Base-by-base conservation (phyloP, 2,888 invertebrate genomes). In the Coleophora deauratella region DNA sequence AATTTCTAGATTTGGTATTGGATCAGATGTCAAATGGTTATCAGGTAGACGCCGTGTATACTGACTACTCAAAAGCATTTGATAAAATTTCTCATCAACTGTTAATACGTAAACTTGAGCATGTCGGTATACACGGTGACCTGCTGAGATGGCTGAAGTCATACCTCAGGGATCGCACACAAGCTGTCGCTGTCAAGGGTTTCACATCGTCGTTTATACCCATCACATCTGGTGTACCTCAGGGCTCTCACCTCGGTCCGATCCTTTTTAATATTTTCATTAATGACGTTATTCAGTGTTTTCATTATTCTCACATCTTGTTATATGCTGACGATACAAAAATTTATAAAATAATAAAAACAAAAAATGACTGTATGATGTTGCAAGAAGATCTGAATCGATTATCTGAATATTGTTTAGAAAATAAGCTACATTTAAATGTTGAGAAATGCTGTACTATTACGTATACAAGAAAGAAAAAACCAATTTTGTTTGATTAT, bases 61-160 rank as follows among this genome's bases (percentile, higher is more conserved):
- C n/a, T n/a, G n/a, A n/a, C n/a, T 46, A 50, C 13, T 42, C 44
- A 9, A 49, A 49, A 38, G 47, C 49, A 0, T 51, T 51, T 43
- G 49, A 47, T 32, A 47, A 46, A 40, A 42, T 40, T 27, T 27
- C 1, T 32, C 38, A 41, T 30, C 28, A 21, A 7, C 10, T 41
- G 3, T 40, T 48, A 12, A 21, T 45, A 11, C 1, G 28, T 9
- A 3, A 8, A 43, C n/a, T n/a, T n/a, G n/a, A n/a, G n/a, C n/a
- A n/a, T n/a, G n/a, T n/a, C n/a, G n/a, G n/a, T n/a, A n/a, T n/a
- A n/a, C n/a, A n/a, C n/a, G n/a, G n/a, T n/a, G n/a, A n/a, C n/a
- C n/a, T n/a, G n/a, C n/a, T n/a, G n/a, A n/a, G n/a, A n/a, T n/a
- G n/a, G n/a, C n/a, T n/a, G n/a, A n/a, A n/a, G n/a, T n/a, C n/a